phyloP scores from a whole-genome alignment of 1,140 invertebrate species.

The Brachionus plicatilis region DNA sequence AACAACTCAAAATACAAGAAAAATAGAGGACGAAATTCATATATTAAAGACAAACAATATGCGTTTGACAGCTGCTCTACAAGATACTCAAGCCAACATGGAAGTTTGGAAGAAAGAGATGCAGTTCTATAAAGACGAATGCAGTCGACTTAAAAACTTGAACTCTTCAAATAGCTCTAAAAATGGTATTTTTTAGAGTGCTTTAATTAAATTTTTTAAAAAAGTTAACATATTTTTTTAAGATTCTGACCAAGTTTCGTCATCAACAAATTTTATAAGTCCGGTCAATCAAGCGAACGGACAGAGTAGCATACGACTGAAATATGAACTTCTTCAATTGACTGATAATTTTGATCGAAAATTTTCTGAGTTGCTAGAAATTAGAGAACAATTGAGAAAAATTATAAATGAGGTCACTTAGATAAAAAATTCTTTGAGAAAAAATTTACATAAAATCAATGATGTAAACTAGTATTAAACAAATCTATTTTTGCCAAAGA shows the following conservation, averaged over 20 bases:
- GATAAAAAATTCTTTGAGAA: background rate
- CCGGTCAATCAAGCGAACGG: background rate
- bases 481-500: background rate
- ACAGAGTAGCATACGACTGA: background rate
- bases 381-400: constrained; percentile 17
- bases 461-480: constrained; percentile 23
- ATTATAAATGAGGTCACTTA: constrained; percentile 24
- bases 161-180: constrained; percentile 41
- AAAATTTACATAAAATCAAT: background rate
- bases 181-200: background rate
- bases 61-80: constrained; percentile 83
- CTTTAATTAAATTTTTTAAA: too few species aligned
- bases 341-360: constrained; percentile 13
- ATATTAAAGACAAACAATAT: constrained; percentile 93
- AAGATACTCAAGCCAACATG: constrained; percentile 93
- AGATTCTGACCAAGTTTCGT: constrained; percentile 24
- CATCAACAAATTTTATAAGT: constrained; percentile 1
- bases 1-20: constrained; percentile 87
- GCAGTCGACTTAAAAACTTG: constrained; percentile 73
- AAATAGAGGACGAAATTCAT: constrained; percentile 93
- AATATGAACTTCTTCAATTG: background rate
- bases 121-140: constrained; percentile 90
- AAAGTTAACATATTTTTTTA: background rate
- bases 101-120: constrained; percentile 96
- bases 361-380: constrained; percentile 13